Percentiles rank a stretch among this genome's conserved stretches.
Conservation (phyloP, 1,140 invertebrate genomes). For the Drosophila eugracilis region DNA sequence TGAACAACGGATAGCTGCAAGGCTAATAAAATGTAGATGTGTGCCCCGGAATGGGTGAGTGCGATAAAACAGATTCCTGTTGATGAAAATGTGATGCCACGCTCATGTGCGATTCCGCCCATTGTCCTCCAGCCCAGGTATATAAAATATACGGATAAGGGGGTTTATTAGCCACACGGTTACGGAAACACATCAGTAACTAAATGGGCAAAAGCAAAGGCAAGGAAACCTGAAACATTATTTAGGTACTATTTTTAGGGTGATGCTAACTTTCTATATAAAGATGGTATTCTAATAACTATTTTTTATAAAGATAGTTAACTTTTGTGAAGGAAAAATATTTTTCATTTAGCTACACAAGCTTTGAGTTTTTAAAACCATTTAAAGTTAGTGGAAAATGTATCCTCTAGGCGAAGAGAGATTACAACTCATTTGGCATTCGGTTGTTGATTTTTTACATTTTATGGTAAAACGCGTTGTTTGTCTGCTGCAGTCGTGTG, state of each 20-base stretch:
- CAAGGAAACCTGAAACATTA: not conserved
- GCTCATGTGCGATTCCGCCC: slow-evolving; percentile 30
- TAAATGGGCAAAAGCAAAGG: slow-evolving; percentile 9
- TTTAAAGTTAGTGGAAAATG: not conserved
- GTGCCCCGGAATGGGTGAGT: slow-evolving; percentile 9
- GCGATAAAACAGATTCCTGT: slow-evolving; percentile 41
- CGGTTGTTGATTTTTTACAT: slow-evolving; percentile 41
- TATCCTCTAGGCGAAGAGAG: not conserved
- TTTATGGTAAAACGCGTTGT: slow-evolving; percentile 10
- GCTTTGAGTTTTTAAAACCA: not conserved
- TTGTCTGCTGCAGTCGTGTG: slow-evolving; percentile 35
- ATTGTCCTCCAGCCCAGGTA: slow-evolving; percentile 22
- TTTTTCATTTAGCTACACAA: not conserved
- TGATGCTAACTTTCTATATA: not conserved
- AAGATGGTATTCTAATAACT: too few relatives aligned
- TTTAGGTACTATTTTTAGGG: slow-evolving; percentile 10
- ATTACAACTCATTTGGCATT: slow-evolving; percentile 30
- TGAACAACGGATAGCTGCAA: slow-evolving; percentile 56
- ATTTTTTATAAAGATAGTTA: too few relatives aligned
- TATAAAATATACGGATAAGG: slow-evolving; percentile 47
- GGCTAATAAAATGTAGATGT: slow-evolving; percentile 59
- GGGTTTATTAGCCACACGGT: slow-evolving; percentile 47
- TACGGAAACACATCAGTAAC: slow-evolving; percentile 5
- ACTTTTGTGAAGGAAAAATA: not conserved
- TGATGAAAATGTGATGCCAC: slow-evolving; percentile 45